A percentile compares a stretch with the other conserved stretches of the same genome.
phyloP scores from a whole-genome alignment of 2,888 invertebrate species.

The Bellardia pandia region DNA sequence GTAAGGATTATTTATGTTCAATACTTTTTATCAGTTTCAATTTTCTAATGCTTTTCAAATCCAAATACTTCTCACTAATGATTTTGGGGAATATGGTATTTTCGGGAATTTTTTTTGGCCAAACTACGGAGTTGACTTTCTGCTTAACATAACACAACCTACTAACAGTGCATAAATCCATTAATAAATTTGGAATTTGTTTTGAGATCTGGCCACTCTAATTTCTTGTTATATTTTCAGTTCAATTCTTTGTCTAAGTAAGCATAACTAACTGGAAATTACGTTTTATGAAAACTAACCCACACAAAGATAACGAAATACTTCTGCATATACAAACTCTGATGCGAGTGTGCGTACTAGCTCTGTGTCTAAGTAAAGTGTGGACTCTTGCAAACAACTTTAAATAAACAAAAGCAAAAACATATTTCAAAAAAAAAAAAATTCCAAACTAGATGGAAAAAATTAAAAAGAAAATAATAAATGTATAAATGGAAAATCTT shows the following conservation, averaged over 20 bases:
- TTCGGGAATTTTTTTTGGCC: too few relatives aligned
- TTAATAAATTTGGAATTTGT: not conserved
- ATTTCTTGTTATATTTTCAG: conserved; percentile 1
- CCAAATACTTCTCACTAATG: too few relatives aligned
- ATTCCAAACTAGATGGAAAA: conserved; percentile 52
- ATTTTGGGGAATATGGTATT: too few relatives aligned
- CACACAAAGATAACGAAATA: conserved; percentile 4
- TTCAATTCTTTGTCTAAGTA: conserved; percentile 8
- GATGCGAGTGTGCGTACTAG: conserved; percentile 50
- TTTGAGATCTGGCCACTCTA: not conserved
- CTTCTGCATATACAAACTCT: conserved; percentile 12
- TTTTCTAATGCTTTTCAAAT: too few relatives aligned
- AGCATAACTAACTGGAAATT: conserved; percentile 61
- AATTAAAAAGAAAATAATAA: conserved; percentile 24
- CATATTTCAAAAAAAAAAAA: conserved; percentile 22
- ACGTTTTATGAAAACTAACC: conserved; percentile 41
- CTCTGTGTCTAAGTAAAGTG: not conserved
- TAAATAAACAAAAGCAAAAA: not conserved
- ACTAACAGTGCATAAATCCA: too few relatives aligned
- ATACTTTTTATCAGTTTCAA: too few relatives aligned
- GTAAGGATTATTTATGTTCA: too few relatives aligned
- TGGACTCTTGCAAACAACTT: conserved; percentile 3
- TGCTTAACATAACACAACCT: too few relatives aligned
- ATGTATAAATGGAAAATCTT: conserved; percentile 29
- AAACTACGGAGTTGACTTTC: too few relatives aligned